Percentiles rank a stretch among this genome's conserved stretches.
phyloP scores from a whole-genome alignment of 2,113 vertebrate species.

The Corythornis cristatus region DNA sequence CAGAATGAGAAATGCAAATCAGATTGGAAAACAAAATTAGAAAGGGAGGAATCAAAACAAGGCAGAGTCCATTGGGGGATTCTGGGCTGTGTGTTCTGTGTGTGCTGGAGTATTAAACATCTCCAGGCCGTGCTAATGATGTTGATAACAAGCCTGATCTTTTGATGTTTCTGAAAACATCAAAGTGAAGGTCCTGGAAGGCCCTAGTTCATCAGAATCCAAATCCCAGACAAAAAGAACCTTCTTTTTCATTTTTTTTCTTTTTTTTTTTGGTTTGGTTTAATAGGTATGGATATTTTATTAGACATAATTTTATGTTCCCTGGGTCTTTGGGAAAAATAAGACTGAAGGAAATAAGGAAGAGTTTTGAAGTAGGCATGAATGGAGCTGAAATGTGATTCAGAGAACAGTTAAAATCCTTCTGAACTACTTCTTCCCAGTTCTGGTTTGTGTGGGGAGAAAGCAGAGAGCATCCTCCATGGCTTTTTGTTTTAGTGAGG shows the following conservation, averaged over 20 bases:
- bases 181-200: slow-evolving; percentile 53
- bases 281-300: slow-evolving; percentile 62
- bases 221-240: slow-evolving; percentile 36
- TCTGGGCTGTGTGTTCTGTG: slow-evolving; percentile 19
- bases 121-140: slow-evolving; percentile 47
- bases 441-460: background rate
- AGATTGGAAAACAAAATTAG: slow-evolving; percentile 14
- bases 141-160: slow-evolving; percentile 57
- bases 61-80: slow-evolving; percentile 19
- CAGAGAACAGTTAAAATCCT: background rate
- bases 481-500: background rate
- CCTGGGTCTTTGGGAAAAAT: background rate
- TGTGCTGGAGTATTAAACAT: slow-evolving; percentile 44
- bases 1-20: slow-evolving; percentile 22
- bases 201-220: slow-evolving; percentile 32
- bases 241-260: background rate
- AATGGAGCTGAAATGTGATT: background rate
- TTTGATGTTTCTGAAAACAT: slow-evolving; percentile 70
- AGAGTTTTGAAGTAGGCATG: slow-evolving; percentile 10
- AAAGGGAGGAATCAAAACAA: slow-evolving; percentile 51
- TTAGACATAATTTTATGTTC: slow-evolving; percentile 43
- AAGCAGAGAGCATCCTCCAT: background rate
- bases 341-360: slow-evolving; percentile 1
- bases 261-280: background rate
- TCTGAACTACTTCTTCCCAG: background rate